Evolutionary conservation across 2,888 invertebrate species (phyloP).

Genomic region (Agonopterix heracliana): DNA sequence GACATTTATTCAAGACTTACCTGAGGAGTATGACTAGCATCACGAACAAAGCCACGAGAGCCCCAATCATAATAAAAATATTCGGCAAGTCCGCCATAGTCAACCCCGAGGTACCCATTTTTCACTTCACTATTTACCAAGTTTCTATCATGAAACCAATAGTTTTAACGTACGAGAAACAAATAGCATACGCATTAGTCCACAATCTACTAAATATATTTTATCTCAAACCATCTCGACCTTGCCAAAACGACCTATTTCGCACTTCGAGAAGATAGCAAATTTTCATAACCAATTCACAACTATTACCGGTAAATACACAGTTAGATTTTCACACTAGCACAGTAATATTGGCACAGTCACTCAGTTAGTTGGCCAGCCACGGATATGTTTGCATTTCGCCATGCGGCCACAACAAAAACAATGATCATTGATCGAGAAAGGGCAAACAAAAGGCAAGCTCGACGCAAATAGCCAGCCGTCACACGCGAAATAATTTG

Average conservation of each 20-base stretch:
- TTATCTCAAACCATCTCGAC: constrained; percentile 34
- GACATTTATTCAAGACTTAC: constrained; percentile 50
- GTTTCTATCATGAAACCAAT: constrained; percentile 7
- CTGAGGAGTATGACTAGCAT: constrained; percentile 85
- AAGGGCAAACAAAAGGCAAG: constrained; percentile 26
- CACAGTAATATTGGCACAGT: constrained; percentile 16
- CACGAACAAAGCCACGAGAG: constrained; percentile 83
- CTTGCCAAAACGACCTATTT: constrained; percentile 36
- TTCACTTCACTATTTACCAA: constrained; percentile 10
- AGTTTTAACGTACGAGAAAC: constrained; percentile 24
- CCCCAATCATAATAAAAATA: constrained; percentile 84
- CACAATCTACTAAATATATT: constrained; percentile 35
- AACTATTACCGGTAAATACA: constrained; percentile 27
- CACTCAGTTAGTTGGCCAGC: constrained; percentile 23
- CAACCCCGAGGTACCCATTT: constrained; percentile 69
- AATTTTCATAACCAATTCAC: constrained; percentile 34
- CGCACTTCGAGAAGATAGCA: constrained; percentile 31
- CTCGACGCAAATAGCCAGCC: constrained; percentile 27
- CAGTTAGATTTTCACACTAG: constrained; percentile 25
- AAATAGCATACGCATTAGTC: constrained; percentile 43
- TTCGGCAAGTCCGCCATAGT: constrained; percentile 85
- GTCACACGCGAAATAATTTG: constrained; percentile 29
- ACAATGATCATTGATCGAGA: constrained; percentile 62
- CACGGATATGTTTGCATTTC: constrained; percentile 34
- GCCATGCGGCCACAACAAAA: constrained; percentile 49